Conservation (phyloP, 2,113 vertebrate genomes). For the Cephalophus harveyi region DNA sequence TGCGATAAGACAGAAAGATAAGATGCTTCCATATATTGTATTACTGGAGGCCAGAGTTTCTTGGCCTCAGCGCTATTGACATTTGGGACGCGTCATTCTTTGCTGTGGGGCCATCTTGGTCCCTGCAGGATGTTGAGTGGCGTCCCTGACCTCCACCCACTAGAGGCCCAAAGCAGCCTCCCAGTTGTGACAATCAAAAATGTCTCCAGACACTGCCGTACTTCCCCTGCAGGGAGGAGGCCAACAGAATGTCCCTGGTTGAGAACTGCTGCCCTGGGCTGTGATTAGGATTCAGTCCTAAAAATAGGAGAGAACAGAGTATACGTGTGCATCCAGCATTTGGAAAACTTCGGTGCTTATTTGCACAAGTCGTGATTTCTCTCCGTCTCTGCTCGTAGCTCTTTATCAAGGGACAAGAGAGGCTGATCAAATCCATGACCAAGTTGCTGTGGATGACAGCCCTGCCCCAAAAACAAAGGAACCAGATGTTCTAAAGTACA, state of each 20-base stretch:
- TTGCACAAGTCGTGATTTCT: not conserved
- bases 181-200: not conserved
- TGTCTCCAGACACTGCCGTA: not conserved
- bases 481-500: not conserved
- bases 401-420: not conserved
- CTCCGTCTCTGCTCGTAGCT: too few species aligned
- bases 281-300: not conserved
- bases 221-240: not conserved
- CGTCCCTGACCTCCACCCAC: not conserved
- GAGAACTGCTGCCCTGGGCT: not conserved
- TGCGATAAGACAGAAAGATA: not conserved
- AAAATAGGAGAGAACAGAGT: not conserved
- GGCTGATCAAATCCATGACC: not conserved
- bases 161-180: not conserved
- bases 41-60: not conserved
- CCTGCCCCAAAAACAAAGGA: not conserved
- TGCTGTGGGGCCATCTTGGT: not conserved
- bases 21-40: not conserved
- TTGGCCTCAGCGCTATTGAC: not conserved
- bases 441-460: not conserved
- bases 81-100: not conserved
- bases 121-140: too few species aligned
- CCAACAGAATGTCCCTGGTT: not conserved
- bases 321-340: accelerated
- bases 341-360: not conserved